phyloP scores from a whole-genome alignment of 1,140 invertebrate species.

The Euglossa dilemma region DNA sequence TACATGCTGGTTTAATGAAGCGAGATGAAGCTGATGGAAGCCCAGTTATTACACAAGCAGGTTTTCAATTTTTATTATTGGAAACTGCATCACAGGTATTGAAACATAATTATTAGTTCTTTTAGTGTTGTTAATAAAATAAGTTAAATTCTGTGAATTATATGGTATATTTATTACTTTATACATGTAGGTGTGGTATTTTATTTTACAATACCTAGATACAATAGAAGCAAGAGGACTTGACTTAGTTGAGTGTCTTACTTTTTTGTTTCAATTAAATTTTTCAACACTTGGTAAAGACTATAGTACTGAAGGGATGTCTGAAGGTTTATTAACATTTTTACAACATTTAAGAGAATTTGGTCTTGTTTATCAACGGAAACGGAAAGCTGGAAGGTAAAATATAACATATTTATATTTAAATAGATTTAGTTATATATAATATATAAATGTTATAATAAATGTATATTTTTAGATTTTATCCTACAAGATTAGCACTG shows the following conservation, averaged over 20 bases:
- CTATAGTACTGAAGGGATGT: constrained; percentile 98
- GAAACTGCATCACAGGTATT: constrained; percentile 92
- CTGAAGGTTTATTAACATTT: constrained; percentile 92
- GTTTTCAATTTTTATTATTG: constrained; percentile 97
- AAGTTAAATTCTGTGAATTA: neutral
- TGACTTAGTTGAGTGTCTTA: constrained; percentile 94
- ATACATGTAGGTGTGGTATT: constrained; percentile 92
- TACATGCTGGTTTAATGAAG: constrained; percentile 96
- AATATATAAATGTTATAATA: constrained; percentile 23
- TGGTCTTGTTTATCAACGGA: constrained; percentile 97
- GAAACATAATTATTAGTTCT: constrained; percentile 4
- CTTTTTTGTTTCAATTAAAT: constrained; percentile 97
- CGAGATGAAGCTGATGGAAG: constrained; percentile 91
- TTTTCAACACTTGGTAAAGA: constrained; percentile 98
- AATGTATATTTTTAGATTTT: constrained; percentile 85
- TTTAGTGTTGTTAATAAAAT: neutral
- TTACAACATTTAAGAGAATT: constrained; percentile 98
- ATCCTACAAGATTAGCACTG: constrained; percentile 95
- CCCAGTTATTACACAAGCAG: constrained; percentile 94
- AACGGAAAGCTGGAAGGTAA: constrained; percentile 83
- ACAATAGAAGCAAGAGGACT: constrained; percentile 93
- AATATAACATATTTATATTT: constrained; percentile 11
- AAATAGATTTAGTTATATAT: constrained; percentile 19
- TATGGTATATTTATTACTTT: constrained; percentile 22
- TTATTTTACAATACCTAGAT: constrained; percentile 97